phyloP scores from a whole-genome alignment of 2,797 vertebrate genomes.

The Lepus townsendii region DNA sequence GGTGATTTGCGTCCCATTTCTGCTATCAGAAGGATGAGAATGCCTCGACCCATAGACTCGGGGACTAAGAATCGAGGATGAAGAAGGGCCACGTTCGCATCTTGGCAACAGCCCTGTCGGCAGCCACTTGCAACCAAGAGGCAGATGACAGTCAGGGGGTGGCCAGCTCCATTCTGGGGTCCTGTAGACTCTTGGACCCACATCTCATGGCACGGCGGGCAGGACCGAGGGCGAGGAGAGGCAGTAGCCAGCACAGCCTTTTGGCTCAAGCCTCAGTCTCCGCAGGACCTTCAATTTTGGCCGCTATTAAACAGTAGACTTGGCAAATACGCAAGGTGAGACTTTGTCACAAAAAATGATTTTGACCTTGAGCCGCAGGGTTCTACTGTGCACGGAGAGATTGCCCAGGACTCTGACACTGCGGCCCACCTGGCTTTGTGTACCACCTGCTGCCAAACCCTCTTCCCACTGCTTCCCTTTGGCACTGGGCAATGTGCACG shows the following conservation, averaged over 20 bases:
- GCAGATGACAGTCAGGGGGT: background rate
- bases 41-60: background rate
- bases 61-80: background rate
- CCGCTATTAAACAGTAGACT: conserved; percentile 39
- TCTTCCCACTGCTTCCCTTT: background rate
- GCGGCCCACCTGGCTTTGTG: conserved; percentile 69
- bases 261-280: background rate
- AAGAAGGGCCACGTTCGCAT: background rate
- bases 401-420: conserved; percentile 54
- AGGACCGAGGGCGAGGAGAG: background rate
- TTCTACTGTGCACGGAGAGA: conserved; percentile 46
- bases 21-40: background rate
- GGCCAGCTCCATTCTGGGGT: background rate
- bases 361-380: conserved; percentile 72
- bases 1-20: background rate
- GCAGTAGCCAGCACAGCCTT: background rate
- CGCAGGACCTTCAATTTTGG: background rate
- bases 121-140: background rate
- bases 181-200: background rate
- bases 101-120: background rate
- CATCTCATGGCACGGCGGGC: background rate
- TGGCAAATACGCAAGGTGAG: background rate
- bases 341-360: conserved; percentile 47
- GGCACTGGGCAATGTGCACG: conserved; percentile 37
- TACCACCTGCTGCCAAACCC: background rate